Percentiles rank a stretch among this genome's conserved stretches.
phyloP scores from a whole-genome alignment of 2,888 invertebrate species.

The Coelinius sp. region DNA sequence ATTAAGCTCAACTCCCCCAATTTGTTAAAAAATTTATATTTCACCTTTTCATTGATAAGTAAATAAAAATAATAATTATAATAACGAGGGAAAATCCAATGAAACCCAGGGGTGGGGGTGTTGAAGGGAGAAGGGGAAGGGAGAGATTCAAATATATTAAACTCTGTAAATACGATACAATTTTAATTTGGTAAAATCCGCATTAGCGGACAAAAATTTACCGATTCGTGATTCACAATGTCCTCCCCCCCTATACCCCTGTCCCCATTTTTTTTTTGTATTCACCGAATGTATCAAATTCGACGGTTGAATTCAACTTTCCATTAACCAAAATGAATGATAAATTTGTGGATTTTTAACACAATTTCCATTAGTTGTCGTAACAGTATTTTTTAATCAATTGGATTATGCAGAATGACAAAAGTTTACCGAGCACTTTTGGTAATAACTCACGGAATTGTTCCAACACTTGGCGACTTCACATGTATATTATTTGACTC shows the following conservation, averaged over 20 bases:
- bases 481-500: background rate
- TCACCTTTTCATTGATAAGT: background rate
- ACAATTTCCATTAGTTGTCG: background rate
- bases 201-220: constrained; percentile 27
- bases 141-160: constrained; percentile 13
- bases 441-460: background rate
- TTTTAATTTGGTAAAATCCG: constrained; percentile 17
- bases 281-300: constrained; percentile 8
- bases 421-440: too few relatives aligned
- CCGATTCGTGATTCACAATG: constrained; percentile 21
- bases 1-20: constrained; percentile 34
- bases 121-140: background rate
- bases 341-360: constrained; percentile 12
- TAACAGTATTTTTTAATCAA: background rate
- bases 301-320: constrained; percentile 5
- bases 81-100: constrained; percentile 11
- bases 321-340: constrained; percentile 27
- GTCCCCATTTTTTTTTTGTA: background rate
- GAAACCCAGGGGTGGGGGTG: background rate
- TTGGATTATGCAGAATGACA: background rate
- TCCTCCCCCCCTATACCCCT: background rate
- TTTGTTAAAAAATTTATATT: background rate
- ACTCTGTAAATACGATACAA: constrained; percentile 3
- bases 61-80: constrained; percentile 12
- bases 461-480: background rate